Conservation (phyloP, 2,888 invertebrate species). For the Tridacna crocea region DNA sequence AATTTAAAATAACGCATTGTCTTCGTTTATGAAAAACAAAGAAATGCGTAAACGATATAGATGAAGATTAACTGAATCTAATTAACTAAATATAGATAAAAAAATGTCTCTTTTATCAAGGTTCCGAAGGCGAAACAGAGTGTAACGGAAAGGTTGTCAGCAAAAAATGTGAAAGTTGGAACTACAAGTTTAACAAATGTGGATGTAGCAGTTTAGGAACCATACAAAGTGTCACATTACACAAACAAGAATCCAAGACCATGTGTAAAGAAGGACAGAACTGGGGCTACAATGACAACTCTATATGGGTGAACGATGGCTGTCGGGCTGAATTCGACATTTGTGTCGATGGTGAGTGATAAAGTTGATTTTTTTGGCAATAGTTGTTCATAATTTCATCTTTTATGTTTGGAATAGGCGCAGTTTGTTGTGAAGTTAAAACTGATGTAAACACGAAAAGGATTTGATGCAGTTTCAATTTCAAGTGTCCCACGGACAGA, state of each 20-base stretch:
- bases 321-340: constrained; percentile 8
- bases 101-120: not conserved
- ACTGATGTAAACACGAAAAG: not conserved
- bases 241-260: not conserved
- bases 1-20: too few species aligned
- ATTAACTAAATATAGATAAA: not conserved
- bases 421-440: not conserved
- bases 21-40: too few species aligned
- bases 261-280: not conserved
- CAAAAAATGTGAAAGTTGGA: not conserved
- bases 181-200: not conserved
- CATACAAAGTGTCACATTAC: not conserved
- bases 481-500: not conserved
- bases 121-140: not conserved
- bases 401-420: not conserved
- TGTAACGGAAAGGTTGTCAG: not conserved
- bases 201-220: not conserved
- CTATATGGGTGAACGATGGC: constrained; percentile 15
- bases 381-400: not conserved
- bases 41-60: too few species aligned
- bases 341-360: not conserved
- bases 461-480: not conserved
- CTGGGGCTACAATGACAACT: constrained; percentile 15
- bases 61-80: too few species aligned
- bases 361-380: not conserved